phyloP scores from a whole-genome alignment of 2,888 invertebrate genomes.

The Caenorhabditis imperialis region DNA sequence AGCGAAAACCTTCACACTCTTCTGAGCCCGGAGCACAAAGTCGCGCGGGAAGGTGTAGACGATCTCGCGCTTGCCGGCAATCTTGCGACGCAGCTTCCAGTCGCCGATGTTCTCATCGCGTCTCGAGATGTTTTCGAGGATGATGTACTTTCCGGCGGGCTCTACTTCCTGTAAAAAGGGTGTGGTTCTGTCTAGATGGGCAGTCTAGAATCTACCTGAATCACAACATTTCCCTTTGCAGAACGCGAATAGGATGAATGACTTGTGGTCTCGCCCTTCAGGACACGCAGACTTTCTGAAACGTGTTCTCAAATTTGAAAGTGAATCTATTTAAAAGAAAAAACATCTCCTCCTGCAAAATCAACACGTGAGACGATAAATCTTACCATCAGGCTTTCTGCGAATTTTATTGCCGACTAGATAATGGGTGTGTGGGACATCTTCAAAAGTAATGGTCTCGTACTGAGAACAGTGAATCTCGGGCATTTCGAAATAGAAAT shows the following conservation, averaged over 20 bases:
- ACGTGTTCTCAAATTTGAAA: no score
- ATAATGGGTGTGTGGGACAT: slow-evolving; percentile 54
- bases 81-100: slow-evolving; percentile 78
- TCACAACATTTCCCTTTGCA: slow-evolving; percentile 80
- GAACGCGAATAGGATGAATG: slow-evolving; percentile 81
- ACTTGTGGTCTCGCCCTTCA: slow-evolving; percentile 80
- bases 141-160: slow-evolving; percentile 80
- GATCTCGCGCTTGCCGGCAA: slow-evolving; percentile 78
- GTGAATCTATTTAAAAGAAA: no score
- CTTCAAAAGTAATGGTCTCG: slow-evolving; percentile 53
- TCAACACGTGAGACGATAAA: no score
- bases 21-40: slow-evolving; percentile 69
- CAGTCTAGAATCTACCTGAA: slow-evolving; percentile 75
- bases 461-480: slow-evolving; percentile 40
- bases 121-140: slow-evolving; percentile 77
- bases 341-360: no score
- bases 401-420: slow-evolving; percentile 52
- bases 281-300: slow-evolving; percentile 62
- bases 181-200: no score
- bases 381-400: slow-evolving; percentile 48
- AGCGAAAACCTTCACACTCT: slow-evolving; percentile 76
- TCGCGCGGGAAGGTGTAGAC: slow-evolving; percentile 72
- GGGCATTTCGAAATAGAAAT: slow-evolving; percentile 33
- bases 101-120: slow-evolving; percentile 78
- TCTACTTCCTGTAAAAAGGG: slow-evolving; percentile 78